Evolutionary conservation across 2,888 invertebrate genomes (phyloP).

Genomic region (Eremobia ochroleuca): DNA sequence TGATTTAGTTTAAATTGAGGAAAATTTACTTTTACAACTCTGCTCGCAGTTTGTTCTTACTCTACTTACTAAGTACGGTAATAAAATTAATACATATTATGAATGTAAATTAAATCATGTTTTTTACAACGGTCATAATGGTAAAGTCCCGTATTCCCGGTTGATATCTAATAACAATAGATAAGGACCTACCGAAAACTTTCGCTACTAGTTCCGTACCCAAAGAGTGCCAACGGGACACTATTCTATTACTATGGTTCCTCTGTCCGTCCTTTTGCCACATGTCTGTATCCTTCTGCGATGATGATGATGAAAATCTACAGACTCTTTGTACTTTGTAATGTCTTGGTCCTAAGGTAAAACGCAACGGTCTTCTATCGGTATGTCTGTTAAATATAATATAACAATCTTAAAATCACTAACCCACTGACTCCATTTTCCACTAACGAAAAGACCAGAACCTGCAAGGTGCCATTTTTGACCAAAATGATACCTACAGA

Average conservation of each 20-base stretch:
- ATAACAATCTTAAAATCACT: too few species aligned
- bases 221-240: background rate
- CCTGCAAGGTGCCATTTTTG: background rate
- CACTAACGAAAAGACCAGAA: background rate
- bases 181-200: too few species aligned
- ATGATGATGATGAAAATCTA: background rate
- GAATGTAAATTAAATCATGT: conserved; percentile 7
- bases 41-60: conserved; percentile 13
- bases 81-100: conserved; percentile 27
- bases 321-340: background rate
- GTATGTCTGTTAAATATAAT: background rate
- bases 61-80: background rate
- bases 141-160: conserved; percentile 5
- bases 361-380: too few species aligned
- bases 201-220: background rate
- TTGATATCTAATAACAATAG: background rate
- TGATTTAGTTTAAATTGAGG: conserved; percentile 32
- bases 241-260: background rate
- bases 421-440: background rate
- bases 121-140: background rate
- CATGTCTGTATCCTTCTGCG: background rate
- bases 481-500: background rate
- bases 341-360: background rate
- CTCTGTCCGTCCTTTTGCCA: background rate
- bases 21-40: conserved; percentile 28